Evolutionary conservation across 2,888 invertebrate genomes (phyloP), one percentile per base, ranked within the genome.

Genomic region (Graphium colonna): DNA sequence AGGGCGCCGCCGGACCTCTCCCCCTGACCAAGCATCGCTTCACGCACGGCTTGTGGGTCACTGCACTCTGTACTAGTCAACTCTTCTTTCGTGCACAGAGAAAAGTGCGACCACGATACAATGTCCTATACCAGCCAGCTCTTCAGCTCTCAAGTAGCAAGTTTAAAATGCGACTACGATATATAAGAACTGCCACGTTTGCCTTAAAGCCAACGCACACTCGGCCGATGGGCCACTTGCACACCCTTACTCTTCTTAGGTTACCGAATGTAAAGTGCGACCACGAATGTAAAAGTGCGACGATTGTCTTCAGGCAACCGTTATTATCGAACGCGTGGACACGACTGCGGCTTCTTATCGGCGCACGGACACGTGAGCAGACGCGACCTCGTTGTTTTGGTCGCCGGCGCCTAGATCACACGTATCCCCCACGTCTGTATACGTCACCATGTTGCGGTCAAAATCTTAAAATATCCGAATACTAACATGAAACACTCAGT

Each of bases 21-120:
- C 83, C 86, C 84, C 75, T 80, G 77, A 77, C 79, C 83, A 69
- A 85, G 84, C 88, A 89, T 88, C 78, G 68, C 83, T 80, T 85
- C 84, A 86, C 85, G 87, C 85, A 77, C 83, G 73, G 80, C 75
- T 79, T 80, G 51, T 78, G 75, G 86, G 85, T 82, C 86, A 86
- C 77, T 86, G 85, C 81, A 82, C 86, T 68, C 63, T n/a, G n/a
- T n/a, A n/a, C n/a, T n/a, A n/a, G n/a, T n/a, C n/a, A n/a, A 69
- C 70, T 66, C n/a, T n/a, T n/a, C n/a, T n/a, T n/a, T n/a, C n/a
- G n/a, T n/a, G n/a, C n/a, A n/a, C n/a, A n/a, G n/a, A n/a, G n/a
- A n/a, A n/a, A n/a, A n/a, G n/a, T n/a, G n/a, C n/a, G n/a, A n/a
- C n/a, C n/a, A n/a, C n/a, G n/a, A n/a, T n/a, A n/a, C n/a, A n/a